Percentiles rank a stretch among this genome's conserved stretches.
Evolutionary conservation across 2,888 invertebrate genomes (phyloP).

Genomic region (Hydraecia micacea): DNA sequence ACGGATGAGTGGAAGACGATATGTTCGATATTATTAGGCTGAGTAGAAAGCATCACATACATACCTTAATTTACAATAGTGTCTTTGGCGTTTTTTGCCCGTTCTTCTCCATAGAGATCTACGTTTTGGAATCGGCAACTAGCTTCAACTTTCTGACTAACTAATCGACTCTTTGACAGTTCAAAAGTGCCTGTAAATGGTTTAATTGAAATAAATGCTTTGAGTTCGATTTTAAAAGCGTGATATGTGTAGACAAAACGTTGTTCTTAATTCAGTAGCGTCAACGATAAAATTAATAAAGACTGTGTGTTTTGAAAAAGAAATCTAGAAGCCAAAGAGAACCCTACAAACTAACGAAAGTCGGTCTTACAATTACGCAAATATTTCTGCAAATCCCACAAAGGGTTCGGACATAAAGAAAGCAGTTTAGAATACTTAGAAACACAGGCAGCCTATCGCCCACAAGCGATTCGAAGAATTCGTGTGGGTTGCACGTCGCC

Average conservation of each 20-base stretch:
- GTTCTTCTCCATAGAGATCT: neutral
- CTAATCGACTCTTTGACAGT: too few species aligned
- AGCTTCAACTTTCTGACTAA: too few species aligned
- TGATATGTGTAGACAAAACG: too few species aligned
- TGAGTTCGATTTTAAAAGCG: too few species aligned
- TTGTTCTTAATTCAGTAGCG: neutral
- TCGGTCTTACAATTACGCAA: neutral
- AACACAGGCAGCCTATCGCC: conserved; percentile 9
- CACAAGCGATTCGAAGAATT: conserved; percentile 45
- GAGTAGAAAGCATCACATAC: neutral
- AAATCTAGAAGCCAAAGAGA: neutral
- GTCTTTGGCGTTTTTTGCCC: too few species aligned
- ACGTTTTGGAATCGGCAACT: too few species aligned
- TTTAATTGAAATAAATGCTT: too few species aligned
- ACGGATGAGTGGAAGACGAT: conserved; percentile 33
- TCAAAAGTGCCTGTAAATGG: too few species aligned
- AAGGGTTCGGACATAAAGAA: conserved; percentile 10
- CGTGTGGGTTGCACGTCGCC: conserved; percentile 30
- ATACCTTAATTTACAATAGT: too few species aligned
- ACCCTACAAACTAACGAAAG: neutral
- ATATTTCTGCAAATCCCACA: conserved; percentile 15
- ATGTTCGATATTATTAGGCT: conserved; percentile 29
- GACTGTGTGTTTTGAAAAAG: too few species aligned
- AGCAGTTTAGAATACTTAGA: conserved; percentile 30
- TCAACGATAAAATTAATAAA: too few species aligned